Percentiles rank a stretch among this genome's conserved stretches.
phyloP scores from a whole-genome alignment of 2,113 vertebrate species.

The Chaetodon trifascialis region DNA sequence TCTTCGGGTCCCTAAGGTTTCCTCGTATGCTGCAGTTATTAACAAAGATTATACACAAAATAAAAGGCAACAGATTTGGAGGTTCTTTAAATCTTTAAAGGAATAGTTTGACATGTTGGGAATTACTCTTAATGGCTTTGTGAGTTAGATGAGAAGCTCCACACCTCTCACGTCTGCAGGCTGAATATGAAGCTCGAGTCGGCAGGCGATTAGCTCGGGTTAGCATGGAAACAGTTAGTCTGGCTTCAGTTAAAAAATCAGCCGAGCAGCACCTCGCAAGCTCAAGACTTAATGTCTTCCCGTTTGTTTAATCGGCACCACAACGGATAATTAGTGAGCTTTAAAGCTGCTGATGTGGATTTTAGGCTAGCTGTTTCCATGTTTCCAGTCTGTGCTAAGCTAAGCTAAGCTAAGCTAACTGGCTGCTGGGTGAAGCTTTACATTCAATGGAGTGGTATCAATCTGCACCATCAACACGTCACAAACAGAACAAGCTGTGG shows the following conservation, averaged over 20 bases:
- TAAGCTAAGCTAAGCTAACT: conserved; percentile 1
- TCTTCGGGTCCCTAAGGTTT: conserved; percentile 53
- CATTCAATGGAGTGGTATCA: too few species aligned
- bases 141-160: not conserved
- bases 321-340: not conserved
- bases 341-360: not conserved
- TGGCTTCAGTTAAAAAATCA: not conserved
- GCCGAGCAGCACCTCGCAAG: not conserved
- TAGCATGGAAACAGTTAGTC: not conserved
- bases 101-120: conserved; percentile 17
- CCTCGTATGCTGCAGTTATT: conserved; percentile 34
- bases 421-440: not conserved
- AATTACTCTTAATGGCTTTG: not conserved
- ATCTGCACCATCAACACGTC: too few species aligned
- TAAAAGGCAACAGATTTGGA: conserved; percentile 28
- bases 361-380: not conserved
- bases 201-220: not conserved
- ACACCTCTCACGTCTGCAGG: not conserved
- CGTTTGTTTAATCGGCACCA: not conserved
- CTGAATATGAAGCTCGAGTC: not conserved
- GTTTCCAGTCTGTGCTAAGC: not conserved
- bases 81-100: not conserved
- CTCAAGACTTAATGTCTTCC: not conserved
- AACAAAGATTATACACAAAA: conserved; percentile 53
- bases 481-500: not conserved